phyloP scores from a whole-genome alignment of 1,140 invertebrate genomes.

The Drosophila leontia region DNA sequence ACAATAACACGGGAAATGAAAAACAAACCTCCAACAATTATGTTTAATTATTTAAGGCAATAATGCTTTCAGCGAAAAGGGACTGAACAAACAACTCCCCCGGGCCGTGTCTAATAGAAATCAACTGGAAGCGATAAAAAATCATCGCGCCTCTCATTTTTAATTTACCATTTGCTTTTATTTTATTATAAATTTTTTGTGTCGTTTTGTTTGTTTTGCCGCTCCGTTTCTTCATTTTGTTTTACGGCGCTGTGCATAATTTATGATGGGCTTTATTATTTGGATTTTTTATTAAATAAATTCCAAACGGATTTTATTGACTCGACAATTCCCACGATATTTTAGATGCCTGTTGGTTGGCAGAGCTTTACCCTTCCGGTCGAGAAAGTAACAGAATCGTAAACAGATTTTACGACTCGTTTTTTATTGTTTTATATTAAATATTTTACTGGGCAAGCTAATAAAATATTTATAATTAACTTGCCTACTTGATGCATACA shows the following conservation, averaged over 20 bases:
- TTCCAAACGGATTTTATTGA: constrained; percentile 68
- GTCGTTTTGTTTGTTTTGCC: constrained; percentile 27
- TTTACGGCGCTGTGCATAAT: constrained; percentile 64
- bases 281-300: constrained; percentile 74
- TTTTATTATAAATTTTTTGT: constrained; percentile 75
- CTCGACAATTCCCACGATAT: constrained; percentile 52
- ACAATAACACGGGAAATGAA: constrained; percentile 23
- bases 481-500: accelerated
- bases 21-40: constrained; percentile 43
- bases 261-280: constrained; percentile 59
- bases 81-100: constrained; percentile 59
- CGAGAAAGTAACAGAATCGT: neutral
- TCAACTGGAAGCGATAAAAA: constrained; percentile 40
- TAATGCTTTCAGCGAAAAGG: constrained; percentile 54
- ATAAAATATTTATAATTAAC: constrained; percentile 3
- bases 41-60: constrained; percentile 57
- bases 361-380: constrained; percentile 5
- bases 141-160: constrained; percentile 52
- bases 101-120: constrained; percentile 38
- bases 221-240: constrained; percentile 25
- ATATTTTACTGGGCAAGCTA: neutral
- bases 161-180: constrained; percentile 68
- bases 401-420: neutral
- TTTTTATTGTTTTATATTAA: constrained; percentile 3
- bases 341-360: constrained; percentile 11